phyloP scores from a whole-genome alignment of 1,140 invertebrate genomes.

The Saccostrea glomerata region DNA sequence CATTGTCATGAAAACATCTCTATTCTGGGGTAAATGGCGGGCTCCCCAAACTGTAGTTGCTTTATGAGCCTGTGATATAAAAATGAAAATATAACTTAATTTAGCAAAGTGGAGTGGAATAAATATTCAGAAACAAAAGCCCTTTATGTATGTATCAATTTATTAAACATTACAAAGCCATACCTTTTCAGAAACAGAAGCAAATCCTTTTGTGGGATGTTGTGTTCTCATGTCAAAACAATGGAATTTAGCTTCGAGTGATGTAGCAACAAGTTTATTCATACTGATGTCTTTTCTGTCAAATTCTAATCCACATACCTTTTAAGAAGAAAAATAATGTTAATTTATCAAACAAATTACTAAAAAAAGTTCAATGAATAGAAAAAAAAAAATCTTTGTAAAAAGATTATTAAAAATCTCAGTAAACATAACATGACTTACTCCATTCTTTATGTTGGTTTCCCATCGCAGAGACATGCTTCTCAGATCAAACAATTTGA shows the following conservation, averaged over 20 bases:
- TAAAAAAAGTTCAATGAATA: too few relatives aligned
- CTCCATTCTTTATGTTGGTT: slow-evolving; percentile 95
- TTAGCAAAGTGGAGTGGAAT: too few relatives aligned
- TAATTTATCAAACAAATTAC: too few relatives aligned
- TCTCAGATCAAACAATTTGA: slow-evolving; percentile 96
- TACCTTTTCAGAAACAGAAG: slow-evolving; percentile 87
- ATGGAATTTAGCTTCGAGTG: slow-evolving; percentile 94
- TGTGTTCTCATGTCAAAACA: slow-evolving; percentile 93
- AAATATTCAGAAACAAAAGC: too few relatives aligned
- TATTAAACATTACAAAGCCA: not conserved
- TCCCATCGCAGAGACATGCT: slow-evolving; percentile 93
- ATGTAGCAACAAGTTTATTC: slow-evolving; percentile 96
- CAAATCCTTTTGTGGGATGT: slow-evolving; percentile 92
- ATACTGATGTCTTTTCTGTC: slow-evolving; percentile 95
- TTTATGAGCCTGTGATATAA: slow-evolving; percentile 82
- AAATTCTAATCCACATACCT: slow-evolving; percentile 94
- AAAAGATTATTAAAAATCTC: not conserved
- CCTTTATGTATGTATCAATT: not conserved
- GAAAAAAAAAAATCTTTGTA: too few relatives aligned
- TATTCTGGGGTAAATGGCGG: slow-evolving; percentile 94
- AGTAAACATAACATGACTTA: slow-evolving; percentile 76
- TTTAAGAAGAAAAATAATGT: slow-evolving; percentile 49
- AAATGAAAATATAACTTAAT: too few relatives aligned
- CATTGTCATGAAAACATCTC: slow-evolving; percentile 95
- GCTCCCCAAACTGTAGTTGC: slow-evolving; percentile 94